Conservation (phyloP, 2,888 invertebrate genomes). For the Eupithecia inturbata region DNA sequence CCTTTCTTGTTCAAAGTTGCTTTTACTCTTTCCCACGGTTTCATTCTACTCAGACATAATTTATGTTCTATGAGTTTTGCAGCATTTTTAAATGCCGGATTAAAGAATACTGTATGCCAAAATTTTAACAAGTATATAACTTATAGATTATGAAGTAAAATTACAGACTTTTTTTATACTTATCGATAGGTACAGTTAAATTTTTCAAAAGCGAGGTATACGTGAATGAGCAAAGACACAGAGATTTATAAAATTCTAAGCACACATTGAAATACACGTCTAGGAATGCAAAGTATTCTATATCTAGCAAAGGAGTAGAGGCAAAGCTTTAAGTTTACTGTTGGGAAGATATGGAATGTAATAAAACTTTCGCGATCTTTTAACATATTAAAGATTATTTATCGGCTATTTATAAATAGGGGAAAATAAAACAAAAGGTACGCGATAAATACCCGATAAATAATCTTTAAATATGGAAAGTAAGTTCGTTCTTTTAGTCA, state of each 20-base stretch:
- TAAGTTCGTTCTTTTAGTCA: not conserved
- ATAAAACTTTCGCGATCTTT: too few species aligned
- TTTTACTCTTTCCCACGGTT: too few species aligned
- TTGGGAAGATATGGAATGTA: not conserved
- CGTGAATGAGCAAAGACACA: slow-evolving; percentile 15
- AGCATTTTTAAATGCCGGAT: too few species aligned
- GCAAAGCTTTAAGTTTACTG: not conserved
- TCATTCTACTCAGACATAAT: too few species aligned
- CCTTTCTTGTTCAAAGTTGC: too few species aligned
- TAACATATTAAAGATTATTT: too few species aligned
- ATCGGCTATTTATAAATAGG: too few species aligned
- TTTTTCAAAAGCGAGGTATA: slow-evolving; percentile 17
- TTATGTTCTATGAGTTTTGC: too few species aligned
- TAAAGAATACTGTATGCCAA: not conserved
- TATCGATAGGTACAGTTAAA: not conserved
- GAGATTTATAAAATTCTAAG: slow-evolving; percentile 13
- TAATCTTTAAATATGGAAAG: too few species aligned
- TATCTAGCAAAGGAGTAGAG: not conserved
- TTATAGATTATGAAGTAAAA: not conserved
- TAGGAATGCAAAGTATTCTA: slow-evolving; percentile 30
- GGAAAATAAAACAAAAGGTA: too few species aligned
- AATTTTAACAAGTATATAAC: not conserved
- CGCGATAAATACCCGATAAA: too few species aligned
- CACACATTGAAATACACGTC: slow-evolving; percentile 22
- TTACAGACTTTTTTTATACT: not conserved